A percentile compares a stretch with the other conserved stretches of the same genome.
Conservation (phyloP, 2,797 vertebrate species). For the Lates japonicus region DNA sequence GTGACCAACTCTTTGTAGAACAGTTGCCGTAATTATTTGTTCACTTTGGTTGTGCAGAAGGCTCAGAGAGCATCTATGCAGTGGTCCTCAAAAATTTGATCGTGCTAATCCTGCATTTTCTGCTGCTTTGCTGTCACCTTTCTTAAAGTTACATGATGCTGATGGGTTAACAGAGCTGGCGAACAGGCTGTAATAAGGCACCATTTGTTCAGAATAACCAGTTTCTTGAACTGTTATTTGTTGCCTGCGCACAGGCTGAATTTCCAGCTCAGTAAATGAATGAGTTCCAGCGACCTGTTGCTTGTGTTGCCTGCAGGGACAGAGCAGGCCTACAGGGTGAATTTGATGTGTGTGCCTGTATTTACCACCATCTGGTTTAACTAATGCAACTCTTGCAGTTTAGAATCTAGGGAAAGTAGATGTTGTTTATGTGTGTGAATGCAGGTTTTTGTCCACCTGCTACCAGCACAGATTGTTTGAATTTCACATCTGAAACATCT, state of each 20-base stretch:
- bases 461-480: neutral
- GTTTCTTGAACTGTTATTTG: conserved; percentile 15
- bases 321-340: neutral
- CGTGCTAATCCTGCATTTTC: conserved; percentile 1
- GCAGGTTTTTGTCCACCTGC: neutral
- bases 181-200: neutral
- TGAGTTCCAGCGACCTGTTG: conserved; percentile 43
- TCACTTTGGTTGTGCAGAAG: conserved; percentile 1
- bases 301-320: conserved; percentile 30
- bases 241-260: conserved; percentile 4
- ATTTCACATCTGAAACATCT: neutral
- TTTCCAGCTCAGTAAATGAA: conserved; percentile 8
- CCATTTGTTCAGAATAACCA: conserved; percentile 7
- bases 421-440: neutral
- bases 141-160: neutral
- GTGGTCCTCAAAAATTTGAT: conserved; percentile 3
- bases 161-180: conserved; percentile 18
- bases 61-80: neutral
- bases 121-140: conserved; percentile 1
- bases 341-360: conserved; percentile 10
- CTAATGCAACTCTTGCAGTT: neutral
- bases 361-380: conserved; percentile 1
- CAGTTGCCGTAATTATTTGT: conserved; percentile 4
- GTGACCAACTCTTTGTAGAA: neutral
- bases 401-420: neutral